These are phyloP conservation scores for Euclidia mi DNA, from an alignment of 2,888 invertebrate genomes.

Conservation along the genomic window DNA sequence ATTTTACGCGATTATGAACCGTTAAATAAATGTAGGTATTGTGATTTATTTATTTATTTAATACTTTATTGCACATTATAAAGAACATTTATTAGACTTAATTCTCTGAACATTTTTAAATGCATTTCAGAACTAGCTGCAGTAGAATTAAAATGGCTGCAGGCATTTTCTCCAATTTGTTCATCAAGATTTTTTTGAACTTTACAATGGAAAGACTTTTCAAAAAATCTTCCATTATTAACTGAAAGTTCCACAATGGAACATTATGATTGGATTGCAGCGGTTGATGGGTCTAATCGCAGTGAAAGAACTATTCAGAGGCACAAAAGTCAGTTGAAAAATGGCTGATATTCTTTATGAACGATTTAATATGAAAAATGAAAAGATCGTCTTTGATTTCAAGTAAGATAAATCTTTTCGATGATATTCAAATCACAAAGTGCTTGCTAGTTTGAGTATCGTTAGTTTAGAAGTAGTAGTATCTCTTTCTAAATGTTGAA, in stretches of 20 bases:
- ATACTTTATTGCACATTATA: no score
- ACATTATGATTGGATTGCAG: conserved; percentile 26
- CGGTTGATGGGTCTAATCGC: conserved; percentile 25
- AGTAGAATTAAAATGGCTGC: conserved; percentile 42
- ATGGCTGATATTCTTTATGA: background rate
- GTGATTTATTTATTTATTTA: no score
- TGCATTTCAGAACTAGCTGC: conserved; percentile 27
- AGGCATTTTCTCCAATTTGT: conserved; percentile 50
- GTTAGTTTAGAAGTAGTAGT: no score
- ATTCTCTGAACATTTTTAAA: conserved; percentile 23
- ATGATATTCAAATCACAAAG: no score
- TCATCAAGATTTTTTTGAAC: conserved; percentile 21
- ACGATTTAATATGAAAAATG: background rate
- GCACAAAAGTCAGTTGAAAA: background rate
- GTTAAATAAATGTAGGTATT: no score
- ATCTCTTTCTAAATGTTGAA: no score
- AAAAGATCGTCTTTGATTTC: no score
- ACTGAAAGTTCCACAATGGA: conserved; percentile 36
- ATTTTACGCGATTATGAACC: no score
- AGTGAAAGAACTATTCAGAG: conserved; percentile 21
- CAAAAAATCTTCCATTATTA: conserved; percentile 27
- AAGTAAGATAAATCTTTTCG: no score
- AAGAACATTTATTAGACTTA: no score
- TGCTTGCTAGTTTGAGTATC: no score
- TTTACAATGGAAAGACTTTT: conserved; percentile 30